Conservation (phyloP, 2,797 vertebrate species). For the Acanthornis magna region DNA sequence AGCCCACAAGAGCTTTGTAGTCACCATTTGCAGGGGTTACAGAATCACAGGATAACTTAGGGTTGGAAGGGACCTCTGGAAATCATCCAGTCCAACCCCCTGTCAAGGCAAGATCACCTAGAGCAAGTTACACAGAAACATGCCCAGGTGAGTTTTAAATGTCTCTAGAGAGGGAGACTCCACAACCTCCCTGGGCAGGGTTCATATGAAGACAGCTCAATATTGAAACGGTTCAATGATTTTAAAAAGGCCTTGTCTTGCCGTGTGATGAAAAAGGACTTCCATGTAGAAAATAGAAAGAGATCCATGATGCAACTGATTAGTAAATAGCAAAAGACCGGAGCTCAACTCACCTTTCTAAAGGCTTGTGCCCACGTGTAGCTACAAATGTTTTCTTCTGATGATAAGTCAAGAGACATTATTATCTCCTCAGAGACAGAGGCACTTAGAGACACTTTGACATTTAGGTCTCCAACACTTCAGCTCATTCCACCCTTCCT, state of each 20-base stretch:
- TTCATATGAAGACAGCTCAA: background rate
- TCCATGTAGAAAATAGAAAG: background rate
- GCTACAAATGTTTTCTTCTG: background rate
- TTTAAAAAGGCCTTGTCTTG: background rate
- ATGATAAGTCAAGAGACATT: background rate
- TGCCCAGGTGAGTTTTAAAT: background rate
- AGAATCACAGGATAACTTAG: background rate
- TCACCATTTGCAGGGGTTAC: background rate
- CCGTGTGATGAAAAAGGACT: background rate
- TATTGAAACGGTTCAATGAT: background rate
- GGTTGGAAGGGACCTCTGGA: background rate
- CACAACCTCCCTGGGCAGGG: background rate
- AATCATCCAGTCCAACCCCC: background rate
- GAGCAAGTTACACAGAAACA: background rate
- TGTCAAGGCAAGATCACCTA: background rate
- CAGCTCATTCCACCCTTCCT: background rate
- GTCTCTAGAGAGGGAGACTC: background rate
- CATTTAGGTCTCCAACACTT: background rate
- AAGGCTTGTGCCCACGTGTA: background rate
- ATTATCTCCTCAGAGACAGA: background rate
- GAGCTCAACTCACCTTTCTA: background rate
- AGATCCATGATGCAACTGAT: background rate
- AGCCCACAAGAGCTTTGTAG: background rate
- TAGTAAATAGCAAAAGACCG: background rate
- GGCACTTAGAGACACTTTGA: background rate